A percentile compares a stretch with the other conserved stretches of the same genome.
phyloP scores from a whole-genome alignment of 2,888 invertebrate genomes.

The Ceraclea dissimilis region DNA sequence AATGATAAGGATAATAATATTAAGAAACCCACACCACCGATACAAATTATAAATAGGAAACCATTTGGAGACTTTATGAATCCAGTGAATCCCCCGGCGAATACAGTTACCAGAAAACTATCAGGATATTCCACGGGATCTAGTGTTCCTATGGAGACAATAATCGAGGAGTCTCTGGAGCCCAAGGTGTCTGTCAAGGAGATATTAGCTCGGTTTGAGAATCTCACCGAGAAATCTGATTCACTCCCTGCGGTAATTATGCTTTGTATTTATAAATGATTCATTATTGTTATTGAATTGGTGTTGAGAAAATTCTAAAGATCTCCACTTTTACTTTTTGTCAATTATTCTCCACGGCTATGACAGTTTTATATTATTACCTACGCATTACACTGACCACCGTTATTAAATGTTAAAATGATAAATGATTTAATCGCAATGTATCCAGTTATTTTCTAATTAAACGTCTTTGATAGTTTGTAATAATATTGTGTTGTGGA shows the following conservation, averaged over 20 bases:
- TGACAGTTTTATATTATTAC: too few species aligned
- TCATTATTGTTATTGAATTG: not conserved
- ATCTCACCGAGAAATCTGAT: conserved; percentile 49
- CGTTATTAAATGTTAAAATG: too few species aligned
- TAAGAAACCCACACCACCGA: conserved; percentile 25
- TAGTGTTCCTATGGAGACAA: conserved; percentile 71
- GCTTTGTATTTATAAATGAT: not conserved
- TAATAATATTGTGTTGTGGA: too few species aligned
- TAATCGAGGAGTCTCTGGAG: conserved; percentile 68
- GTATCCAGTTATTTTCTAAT: too few species aligned
- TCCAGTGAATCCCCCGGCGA: conserved; percentile 10
- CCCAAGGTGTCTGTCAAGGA: conserved; percentile 79
- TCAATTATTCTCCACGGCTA: too few species aligned
- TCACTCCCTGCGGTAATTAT: conserved; percentile 4
- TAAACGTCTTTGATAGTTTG: too few species aligned
- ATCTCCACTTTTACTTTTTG: not conserved
- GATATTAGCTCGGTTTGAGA: conserved; percentile 74
- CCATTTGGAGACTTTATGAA: conserved; percentile 10
- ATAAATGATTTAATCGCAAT: too few species aligned
- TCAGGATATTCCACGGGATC: conserved; percentile 50
- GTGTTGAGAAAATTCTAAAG: not conserved
- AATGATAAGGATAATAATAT: conserved; percentile 27
- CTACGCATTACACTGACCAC: too few species aligned
- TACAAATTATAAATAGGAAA: conserved; percentile 12
- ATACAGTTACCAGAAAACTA: conserved; percentile 20